Base-by-base conservation (phyloP, 23 tunicate species). In the Trididemnum miniatum region DNA sequence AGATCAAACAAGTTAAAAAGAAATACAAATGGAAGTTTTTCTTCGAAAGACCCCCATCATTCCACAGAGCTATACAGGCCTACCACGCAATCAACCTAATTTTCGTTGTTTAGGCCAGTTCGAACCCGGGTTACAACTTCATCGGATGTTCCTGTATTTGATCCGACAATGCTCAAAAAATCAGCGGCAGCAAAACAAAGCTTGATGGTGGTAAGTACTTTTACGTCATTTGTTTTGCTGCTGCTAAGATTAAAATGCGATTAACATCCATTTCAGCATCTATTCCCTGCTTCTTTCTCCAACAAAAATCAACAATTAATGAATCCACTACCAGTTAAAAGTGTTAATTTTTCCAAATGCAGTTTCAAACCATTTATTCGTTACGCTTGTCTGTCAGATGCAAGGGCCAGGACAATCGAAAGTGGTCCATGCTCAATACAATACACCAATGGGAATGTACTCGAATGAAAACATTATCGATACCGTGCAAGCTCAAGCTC, bases 381-480 rank as follows among this genome's bases (percentile, higher is more conserved):
- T 64, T 24, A 64, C 27, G 22, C 36, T 3, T 33, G 4, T 5
- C 9, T 74, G 36, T 74, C 33, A 92, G 98, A 93, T 93, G 93
- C 78, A 88, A 84, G 98, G 98, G 22, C 98, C 98, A 0, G 98
- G 98, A 49, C 84, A 79, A 66, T 93, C 98, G 22, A 89, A 82
- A 57, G 89, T 93, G 35, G 87, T 93, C 1, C 98, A 93, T 59
- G 98, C 98, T 2, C 98, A 93, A 59, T 93, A 93, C 74, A 93
- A 93, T 80, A 93, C 98, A 2, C 98, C 98, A 23, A 93, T 93
- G 98, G 98, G 98, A 69, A 93, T 93, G 93, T 93, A 93, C 63
- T 93, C 98, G 18, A 85, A 93, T 36, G 98, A 88, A 39, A 93
- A 93, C 66, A 93, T 93, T 77, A 85, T 93, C 40, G 98, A 93